phyloP scores from a whole-genome alignment of 1,140 invertebrate species.

The Drosophila ananassae region DNA sequence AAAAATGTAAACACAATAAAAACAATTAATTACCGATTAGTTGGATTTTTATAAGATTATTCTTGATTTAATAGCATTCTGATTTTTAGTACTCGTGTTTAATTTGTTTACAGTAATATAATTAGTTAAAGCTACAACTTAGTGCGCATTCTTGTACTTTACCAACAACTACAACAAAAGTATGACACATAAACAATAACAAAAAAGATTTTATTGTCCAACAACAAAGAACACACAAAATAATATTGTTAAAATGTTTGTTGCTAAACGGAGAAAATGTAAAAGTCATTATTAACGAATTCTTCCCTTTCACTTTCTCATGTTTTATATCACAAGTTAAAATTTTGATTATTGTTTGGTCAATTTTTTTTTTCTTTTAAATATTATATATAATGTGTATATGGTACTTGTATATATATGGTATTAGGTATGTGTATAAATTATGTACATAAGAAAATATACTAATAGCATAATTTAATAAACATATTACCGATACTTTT shows the following conservation, averaged over 20 bases:
- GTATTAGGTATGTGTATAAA: constrained; percentile 49
- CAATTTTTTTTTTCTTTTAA: constrained; percentile 74
- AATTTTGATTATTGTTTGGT: constrained; percentile 84
- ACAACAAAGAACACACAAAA: constrained; percentile 40
- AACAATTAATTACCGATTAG: constrained; percentile 54
- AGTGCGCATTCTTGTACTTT: constrained; percentile 74
- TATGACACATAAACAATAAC: constrained; percentile 65
- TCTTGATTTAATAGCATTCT: constrained; percentile 7
- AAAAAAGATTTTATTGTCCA: constrained; percentile 39
- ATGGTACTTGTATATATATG: constrained; percentile 27
- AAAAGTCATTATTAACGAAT: constrained; percentile 33
- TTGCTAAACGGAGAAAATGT: constrained; percentile 46
- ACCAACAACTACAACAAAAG: constrained; percentile 69
- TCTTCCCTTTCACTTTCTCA: constrained; percentile 45
- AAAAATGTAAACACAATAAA: constrained; percentile 58
- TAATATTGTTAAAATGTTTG: constrained; percentile 24
- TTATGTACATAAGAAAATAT: constrained; percentile 78
- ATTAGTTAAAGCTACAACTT: constrained; percentile 80
- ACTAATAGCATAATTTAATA: constrained; percentile 66
- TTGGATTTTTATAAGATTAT: constrained; percentile 12
- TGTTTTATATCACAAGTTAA: constrained; percentile 82
- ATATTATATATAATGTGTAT: constrained; percentile 50
- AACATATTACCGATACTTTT: constrained; percentile 45
- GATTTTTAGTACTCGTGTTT: constrained; percentile 13
- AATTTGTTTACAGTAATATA: constrained; percentile 37